Percentiles rank a stretch among this genome's conserved stretches.
phyloP scores from a whole-genome alignment of 2,113 vertebrate species.

The Bettongia penicillata region DNA sequence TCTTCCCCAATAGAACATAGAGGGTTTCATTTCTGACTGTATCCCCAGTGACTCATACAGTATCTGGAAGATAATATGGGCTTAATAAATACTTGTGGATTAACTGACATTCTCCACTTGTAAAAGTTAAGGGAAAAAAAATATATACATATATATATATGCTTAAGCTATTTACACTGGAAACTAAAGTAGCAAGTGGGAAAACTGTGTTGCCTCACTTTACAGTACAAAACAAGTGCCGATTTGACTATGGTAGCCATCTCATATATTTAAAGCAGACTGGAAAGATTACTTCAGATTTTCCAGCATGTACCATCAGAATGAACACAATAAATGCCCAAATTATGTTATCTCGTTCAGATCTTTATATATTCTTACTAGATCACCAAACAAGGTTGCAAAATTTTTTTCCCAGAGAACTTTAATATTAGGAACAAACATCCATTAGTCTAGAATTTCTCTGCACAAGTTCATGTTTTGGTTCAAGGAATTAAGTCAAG shows the following conservation, averaged over 20 bases:
- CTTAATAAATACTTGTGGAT: neutral
- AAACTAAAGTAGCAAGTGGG: neutral
- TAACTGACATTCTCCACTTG: neutral
- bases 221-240: neutral
- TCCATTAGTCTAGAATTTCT: conserved; percentile 21
- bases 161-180: neutral
- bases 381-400: neutral
- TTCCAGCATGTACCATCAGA: neutral
- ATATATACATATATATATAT: neutral
- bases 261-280: neutral
- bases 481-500: neutral
- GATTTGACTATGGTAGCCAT: neutral
- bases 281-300: neutral
- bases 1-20: neutral
- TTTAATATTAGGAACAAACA: neutral
- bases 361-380: neutral
- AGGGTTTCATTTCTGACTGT: neutral
- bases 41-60: neutral
- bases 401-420: neutral
- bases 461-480: neutral
- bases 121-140: neutral
- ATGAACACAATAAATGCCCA: neutral
- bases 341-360: conserved; percentile 7
- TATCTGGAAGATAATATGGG: neutral
- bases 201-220: neutral